phyloP scores from a whole-genome alignment of 2,113 vertebrate genomes.

The Probosciger aterrimus region DNA sequence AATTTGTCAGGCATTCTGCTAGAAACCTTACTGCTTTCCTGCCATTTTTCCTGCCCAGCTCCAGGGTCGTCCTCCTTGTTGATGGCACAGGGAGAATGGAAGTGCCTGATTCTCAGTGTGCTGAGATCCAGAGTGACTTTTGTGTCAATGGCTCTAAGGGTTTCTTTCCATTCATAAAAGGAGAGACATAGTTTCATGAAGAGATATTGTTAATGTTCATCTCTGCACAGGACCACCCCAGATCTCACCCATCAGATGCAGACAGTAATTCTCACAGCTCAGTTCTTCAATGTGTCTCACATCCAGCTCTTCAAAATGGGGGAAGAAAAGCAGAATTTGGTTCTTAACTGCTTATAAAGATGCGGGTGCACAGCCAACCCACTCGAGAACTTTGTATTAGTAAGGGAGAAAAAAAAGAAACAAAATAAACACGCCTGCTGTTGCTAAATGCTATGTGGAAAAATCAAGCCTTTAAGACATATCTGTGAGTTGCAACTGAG shows the following conservation, averaged over 20 bases:
- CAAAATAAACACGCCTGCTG: not conserved
- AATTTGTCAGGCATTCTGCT: not conserved
- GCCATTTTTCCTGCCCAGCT: not conserved
- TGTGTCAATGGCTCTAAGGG: not conserved
- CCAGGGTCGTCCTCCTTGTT: not conserved
- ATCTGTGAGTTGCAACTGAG: not conserved
- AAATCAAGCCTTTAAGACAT: not conserved
- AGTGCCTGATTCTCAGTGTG: not conserved
- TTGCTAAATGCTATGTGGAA: not conserved
- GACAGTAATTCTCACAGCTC: not conserved
- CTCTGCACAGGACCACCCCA: not conserved
- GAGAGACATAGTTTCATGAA: not conserved
- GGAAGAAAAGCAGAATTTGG: not conserved
- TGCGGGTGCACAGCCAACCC: not conserved
- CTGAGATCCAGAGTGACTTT: not conserved
- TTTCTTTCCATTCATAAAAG: not conserved
- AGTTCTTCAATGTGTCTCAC: not conserved
- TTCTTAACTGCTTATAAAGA: not conserved
- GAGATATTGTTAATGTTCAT: not conserved
- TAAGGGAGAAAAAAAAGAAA: not conserved
- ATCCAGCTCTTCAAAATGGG: not conserved
- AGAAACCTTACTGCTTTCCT: not conserved
- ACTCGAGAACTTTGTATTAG: not conserved
- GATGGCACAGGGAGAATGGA: not conserved
- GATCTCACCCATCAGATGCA: not conserved